Conservation (phyloP, 2,888 invertebrate genomes). For the Conistra vaccinii region DNA sequence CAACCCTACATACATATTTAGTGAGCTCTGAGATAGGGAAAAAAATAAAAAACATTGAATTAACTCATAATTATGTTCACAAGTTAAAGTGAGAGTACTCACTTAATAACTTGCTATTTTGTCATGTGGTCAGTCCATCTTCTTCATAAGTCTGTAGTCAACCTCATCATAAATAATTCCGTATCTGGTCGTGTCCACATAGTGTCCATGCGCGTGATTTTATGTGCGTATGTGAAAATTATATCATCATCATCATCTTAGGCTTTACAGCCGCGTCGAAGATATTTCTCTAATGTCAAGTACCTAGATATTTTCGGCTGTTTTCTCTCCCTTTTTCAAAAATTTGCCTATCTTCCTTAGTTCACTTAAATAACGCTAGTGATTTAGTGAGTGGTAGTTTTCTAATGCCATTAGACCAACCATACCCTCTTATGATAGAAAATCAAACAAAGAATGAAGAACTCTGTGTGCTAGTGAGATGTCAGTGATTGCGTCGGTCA, state of each 20-base stretch:
- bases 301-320: background rate
- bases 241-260: too few species aligned
- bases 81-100: background rate
- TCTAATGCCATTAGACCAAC: background rate
- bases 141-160: background rate
- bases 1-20: background rate
- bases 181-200: background rate
- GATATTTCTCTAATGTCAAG: too few species aligned
- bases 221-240: background rate
- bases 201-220: background rate
- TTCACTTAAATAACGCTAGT: too few species aligned
- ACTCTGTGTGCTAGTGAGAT: constrained; percentile 9
- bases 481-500: constrained; percentile 50
- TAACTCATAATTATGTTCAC: too few species aligned
- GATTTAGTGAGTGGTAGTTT: too few species aligned
- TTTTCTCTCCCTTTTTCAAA: too few species aligned
- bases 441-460: constrained; percentile 5
- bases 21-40: background rate
- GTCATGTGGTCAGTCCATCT: background rate
- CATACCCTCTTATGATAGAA: background rate
- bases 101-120: too few species aligned
- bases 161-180: background rate
- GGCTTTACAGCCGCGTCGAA: background rate
- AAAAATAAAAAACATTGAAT: background rate
- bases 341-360: too few species aligned